A percentile compares a stretch with the other conserved stretches of the same genome.
phyloP scores from a whole-genome alignment of 1,140 invertebrate genomes.

The Kradibia gibbosae region DNA sequence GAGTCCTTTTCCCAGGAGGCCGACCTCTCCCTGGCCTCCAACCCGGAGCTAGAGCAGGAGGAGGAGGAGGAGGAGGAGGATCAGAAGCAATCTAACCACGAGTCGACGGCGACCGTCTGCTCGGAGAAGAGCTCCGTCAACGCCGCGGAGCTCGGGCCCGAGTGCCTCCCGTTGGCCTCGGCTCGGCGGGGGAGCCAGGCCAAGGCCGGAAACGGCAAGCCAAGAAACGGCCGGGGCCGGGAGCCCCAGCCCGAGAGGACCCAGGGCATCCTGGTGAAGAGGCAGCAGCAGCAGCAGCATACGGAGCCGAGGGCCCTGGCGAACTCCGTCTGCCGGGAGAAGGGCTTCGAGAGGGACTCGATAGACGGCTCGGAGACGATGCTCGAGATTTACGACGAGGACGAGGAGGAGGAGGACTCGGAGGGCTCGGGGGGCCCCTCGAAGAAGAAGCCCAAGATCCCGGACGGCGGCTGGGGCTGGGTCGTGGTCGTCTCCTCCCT shows the following conservation, averaged over 20 bases:
- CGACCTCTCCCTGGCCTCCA: conserved; percentile 71
- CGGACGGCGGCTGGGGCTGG: conserved; percentile 87
- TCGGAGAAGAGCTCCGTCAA: conserved; percentile 47
- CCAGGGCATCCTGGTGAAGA: conserved; percentile 23
- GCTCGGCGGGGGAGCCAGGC: too few relatives aligned
- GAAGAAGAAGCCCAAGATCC: conserved; percentile 75
- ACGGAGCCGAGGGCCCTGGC: too few relatives aligned
- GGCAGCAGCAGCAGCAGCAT: conserved; percentile 50
- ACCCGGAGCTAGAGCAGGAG: too few relatives aligned
- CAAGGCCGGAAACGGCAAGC: too few relatives aligned
- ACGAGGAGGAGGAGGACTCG: conserved; percentile 50
- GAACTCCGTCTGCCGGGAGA: too few relatives aligned
- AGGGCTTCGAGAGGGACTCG: conserved; percentile 48
- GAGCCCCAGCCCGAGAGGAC: not conserved
- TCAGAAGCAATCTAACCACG: conserved; percentile 47
- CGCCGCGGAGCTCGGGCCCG: too few relatives aligned
- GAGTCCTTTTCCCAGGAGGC: conserved; percentile 67
- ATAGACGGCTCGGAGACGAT: conserved; percentile 54
- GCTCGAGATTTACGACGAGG: conserved; percentile 53
- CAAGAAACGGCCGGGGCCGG: too few relatives aligned
- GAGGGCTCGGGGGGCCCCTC: conserved; percentile 16
- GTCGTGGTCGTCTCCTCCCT: conserved; percentile 89
- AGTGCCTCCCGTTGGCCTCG: too few relatives aligned
- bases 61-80: conserved; percentile 39
- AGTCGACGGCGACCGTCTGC: conserved; percentile 53